Evolutionary conservation across 2,113 vertebrate species (phyloP), one percentile per base, ranked within the genome.

Genomic region (Vulpes lagopus): DNA sequence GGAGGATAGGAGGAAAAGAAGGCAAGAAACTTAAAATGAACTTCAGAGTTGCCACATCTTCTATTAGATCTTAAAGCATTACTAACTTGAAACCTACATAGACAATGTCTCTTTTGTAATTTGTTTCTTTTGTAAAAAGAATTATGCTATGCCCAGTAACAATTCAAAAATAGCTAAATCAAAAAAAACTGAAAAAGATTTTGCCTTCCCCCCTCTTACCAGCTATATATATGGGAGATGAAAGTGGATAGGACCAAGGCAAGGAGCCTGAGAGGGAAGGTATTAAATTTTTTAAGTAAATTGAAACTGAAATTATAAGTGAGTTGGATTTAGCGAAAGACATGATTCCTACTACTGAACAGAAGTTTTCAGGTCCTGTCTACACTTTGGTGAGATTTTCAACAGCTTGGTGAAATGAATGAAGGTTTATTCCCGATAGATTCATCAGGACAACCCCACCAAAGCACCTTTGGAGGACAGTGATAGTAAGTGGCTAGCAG

Each of bases 41-140:
- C 97, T 91, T 97, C 97, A 97, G 95, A 95, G 97, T 97, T 98
- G 95, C 98, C 98, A 98, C 95, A 98, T 95, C 96, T 97, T 94
- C 95, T 95, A 65, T 95, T 95, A 98, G 98, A 92, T 88, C 91
- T 98, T 98, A 94, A 96, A 96, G 97, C 98, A 82, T 96, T 97
- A 89, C 97, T 95, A 96, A 95, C 96, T 98, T 3, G 90, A 98
- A 98, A 98, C 69, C 95, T 97, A 95, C 59, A 98, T 73, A 97
- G 97, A 98, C 76, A 69, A 97, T 96, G 59, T 23, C 14, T 74
- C 71, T 74, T 71, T 38, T 71, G 4, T 71, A 71, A 71, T 95
- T 89, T 76, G 6, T 80, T 91, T 97, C 92, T 93, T 91, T 97
- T 97, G 74, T 97, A 97, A 98, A 96, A 97, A 92, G 74, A 80